These are phyloP conservation scores for Prionailurus bengalensis DNA, from an alignment of 2,113 vertebrate genomes.

Conservation along the genomic window DNA sequence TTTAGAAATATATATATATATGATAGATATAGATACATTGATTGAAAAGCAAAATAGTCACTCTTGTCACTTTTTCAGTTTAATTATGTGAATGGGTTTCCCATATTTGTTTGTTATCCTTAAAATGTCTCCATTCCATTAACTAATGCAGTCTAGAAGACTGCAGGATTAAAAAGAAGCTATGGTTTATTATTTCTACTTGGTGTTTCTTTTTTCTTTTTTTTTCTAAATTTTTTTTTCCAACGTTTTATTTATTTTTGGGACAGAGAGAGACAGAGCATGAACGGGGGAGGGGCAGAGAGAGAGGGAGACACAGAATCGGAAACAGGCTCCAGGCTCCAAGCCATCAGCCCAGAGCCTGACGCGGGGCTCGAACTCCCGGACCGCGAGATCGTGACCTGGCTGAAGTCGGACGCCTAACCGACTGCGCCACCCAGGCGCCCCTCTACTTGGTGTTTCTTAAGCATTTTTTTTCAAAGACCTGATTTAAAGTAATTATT, in stretches of 20 bases:
- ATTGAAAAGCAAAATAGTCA: background rate
- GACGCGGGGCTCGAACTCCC: too few relatives aligned
- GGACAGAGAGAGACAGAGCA: too few relatives aligned
- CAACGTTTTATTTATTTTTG: too few relatives aligned
- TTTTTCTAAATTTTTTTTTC: too few relatives aligned
- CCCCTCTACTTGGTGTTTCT: background rate
- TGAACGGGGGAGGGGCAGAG: too few relatives aligned
- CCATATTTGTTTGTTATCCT: background rate
- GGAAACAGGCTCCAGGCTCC: too few relatives aligned
- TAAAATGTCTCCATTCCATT: background rate
- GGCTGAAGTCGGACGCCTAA: too few relatives aligned
- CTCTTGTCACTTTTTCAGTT: background rate
- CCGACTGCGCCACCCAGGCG: too few relatives aligned
- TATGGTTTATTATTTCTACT: background rate
- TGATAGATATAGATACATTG: background rate
- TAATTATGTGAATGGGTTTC: background rate
- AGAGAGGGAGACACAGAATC: too few relatives aligned
- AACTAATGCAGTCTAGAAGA: background rate
- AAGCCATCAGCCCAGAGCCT: too few relatives aligned
- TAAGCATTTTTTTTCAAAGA: constrained; percentile 2
- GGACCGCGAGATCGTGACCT: too few relatives aligned
- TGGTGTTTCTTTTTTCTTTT: background rate
- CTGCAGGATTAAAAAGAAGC: background rate
- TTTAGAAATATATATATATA: background rate
- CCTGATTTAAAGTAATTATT: background rate